These are phyloP conservation scores for Pasiphila rectangulata DNA, from an alignment of 2,888 invertebrate species.

Conservation along the genomic window DNA sequence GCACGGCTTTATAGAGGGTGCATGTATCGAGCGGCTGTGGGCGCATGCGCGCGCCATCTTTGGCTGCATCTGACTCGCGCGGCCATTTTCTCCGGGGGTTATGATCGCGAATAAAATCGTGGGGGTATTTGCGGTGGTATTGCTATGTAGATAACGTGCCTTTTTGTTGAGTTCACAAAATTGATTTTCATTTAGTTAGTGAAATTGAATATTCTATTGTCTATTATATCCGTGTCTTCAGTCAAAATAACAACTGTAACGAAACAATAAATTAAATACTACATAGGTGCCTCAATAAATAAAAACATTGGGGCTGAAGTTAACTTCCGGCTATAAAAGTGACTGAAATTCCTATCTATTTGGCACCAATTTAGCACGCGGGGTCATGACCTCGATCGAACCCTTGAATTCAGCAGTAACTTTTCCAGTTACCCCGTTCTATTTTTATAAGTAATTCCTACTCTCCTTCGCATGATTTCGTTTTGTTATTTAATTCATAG, in stretches of 20 bases:
- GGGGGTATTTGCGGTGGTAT: conserved; percentile 29
- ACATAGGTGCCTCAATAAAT: too few species aligned
- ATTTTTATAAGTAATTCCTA: background rate
- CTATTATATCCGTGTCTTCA: background rate
- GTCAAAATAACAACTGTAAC: conserved; percentile 8
- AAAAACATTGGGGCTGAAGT: background rate
- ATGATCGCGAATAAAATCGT: conserved; percentile 43
- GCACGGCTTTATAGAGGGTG: conserved; percentile 60
- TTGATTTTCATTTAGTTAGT: conserved; percentile 14
- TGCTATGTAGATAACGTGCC: conserved; percentile 1
- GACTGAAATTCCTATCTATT: conserved; percentile 1
- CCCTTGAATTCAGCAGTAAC: conserved; percentile 11
- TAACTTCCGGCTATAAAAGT: background rate
- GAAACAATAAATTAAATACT: too few species aligned
- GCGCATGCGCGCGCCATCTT: conserved; percentile 74
- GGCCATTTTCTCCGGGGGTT: conserved; percentile 68
- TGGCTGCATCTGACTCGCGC: conserved; percentile 59
- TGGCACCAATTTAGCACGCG: conserved; percentile 14
- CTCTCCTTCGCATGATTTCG: too few species aligned
- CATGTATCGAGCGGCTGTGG: conserved; percentile 70
- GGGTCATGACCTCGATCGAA: conserved; percentile 29
- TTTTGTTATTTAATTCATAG: too few species aligned
- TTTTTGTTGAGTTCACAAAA: conserved; percentile 8
- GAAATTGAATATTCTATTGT: background rate
- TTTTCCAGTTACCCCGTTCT: conserved; percentile 13